Conservation (phyloP, 2,888 invertebrate genomes). For the Folsomia manolachei region DNA sequence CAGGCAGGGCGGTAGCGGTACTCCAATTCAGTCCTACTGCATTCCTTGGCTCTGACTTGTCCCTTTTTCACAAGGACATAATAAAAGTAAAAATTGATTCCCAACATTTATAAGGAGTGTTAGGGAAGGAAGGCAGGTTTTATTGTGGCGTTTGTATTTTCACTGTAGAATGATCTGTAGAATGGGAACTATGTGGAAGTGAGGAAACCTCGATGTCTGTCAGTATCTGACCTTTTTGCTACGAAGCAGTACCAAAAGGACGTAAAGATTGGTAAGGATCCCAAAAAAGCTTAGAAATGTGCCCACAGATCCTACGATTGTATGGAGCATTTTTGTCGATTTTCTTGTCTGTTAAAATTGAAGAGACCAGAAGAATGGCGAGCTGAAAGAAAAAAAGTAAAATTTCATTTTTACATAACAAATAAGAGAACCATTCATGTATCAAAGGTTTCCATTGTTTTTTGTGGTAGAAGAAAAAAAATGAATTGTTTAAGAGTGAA, state of each 20-base stretch:
- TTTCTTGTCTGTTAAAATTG: too few relatives aligned
- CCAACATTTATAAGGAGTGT: not conserved
- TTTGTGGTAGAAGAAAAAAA: too few relatives aligned
- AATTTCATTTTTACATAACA: too few relatives aligned
- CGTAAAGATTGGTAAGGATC: conserved; percentile 70
- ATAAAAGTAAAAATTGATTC: not conserved
- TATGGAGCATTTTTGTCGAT: conserved; percentile 30
- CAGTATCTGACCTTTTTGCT: conserved; percentile 64
- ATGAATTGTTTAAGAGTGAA: too few relatives aligned
- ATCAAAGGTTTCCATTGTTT: too few relatives aligned
- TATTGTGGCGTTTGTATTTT: too few relatives aligned
- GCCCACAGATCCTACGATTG: conserved; percentile 44
- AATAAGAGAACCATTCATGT: too few relatives aligned
- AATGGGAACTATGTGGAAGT: not conserved
- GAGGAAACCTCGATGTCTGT: not conserved
- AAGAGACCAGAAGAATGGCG: too few relatives aligned
- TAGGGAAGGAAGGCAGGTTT: too few relatives aligned
- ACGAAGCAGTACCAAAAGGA: conserved; percentile 68
- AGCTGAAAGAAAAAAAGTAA: too few relatives aligned
- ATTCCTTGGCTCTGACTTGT: not conserved
- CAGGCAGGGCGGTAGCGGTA: not conserved
- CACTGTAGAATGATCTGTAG: not conserved
- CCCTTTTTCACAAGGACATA: not conserved
- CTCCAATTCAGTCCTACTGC: not conserved
- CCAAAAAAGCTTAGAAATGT: conserved; percentile 57